Evolutionary conservation across 2,113 vertebrate genomes (phyloP).

Genomic region (Ammodytes marinus): DNA sequence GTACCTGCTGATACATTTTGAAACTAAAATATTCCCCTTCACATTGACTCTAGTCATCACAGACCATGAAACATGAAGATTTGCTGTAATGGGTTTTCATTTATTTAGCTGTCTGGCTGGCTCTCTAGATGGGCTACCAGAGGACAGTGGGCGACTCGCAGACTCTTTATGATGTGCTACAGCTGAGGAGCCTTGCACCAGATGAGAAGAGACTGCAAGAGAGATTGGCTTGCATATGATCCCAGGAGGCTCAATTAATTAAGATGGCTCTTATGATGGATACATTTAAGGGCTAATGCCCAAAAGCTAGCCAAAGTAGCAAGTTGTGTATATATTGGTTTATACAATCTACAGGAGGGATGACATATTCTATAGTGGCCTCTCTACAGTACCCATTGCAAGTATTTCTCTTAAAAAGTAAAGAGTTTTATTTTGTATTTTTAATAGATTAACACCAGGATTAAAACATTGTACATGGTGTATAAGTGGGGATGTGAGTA

Average conservation of each 20-base stretch:
- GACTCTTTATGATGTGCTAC: slow-evolving; percentile 51
- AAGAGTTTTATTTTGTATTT: too few relatives aligned
- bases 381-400: too few relatives aligned
- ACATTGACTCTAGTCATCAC: slow-evolving; percentile 28
- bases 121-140: slow-evolving; percentile 51
- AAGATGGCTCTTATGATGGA: slow-evolving; percentile 26
- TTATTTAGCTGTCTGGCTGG: slow-evolving; percentile 35
- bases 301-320: slow-evolving; percentile 30
- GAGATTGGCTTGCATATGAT: slow-evolving; percentile 37
- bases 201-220: slow-evolving; percentile 45
- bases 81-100: slow-evolving; percentile 51
- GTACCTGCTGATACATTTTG: slow-evolving; percentile 35
- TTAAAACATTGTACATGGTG: too few relatives aligned
- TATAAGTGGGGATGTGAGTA: too few relatives aligned
- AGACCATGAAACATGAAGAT: slow-evolving; percentile 29
- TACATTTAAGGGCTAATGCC: slow-evolving; percentile 22
- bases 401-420: too few relatives aligned
- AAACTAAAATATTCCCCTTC: slow-evolving; percentile 38
- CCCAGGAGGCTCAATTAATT: slow-evolving; percentile 28
- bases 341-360: too few relatives aligned
- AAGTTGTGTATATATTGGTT: slow-evolving; percentile 25
- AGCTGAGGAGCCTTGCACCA: slow-evolving; percentile 21
- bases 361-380: too few relatives aligned
- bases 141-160: slow-evolving; percentile 44
- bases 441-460: too few relatives aligned